Evolutionary conservation across 2,113 vertebrate species (phyloP).

Genomic region (Oreotragus oreotragus): DNA sequence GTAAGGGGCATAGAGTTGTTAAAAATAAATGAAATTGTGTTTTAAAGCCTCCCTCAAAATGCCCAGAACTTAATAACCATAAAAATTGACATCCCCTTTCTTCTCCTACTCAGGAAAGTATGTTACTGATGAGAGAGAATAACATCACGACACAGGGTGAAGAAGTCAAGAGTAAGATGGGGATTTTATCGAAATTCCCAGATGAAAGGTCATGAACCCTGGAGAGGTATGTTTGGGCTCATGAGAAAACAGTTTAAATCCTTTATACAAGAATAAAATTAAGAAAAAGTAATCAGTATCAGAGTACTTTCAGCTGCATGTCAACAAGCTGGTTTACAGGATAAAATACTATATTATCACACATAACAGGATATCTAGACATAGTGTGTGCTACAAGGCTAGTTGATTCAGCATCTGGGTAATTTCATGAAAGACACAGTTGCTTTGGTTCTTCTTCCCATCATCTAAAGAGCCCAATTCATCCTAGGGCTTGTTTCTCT

Average conservation of each 20-base stretch:
- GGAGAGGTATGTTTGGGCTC: background rate
- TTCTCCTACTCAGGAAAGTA: background rate
- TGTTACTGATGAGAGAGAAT: background rate
- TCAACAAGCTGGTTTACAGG: background rate
- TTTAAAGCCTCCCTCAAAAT: slow-evolving; percentile 1
- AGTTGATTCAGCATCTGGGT: background rate
- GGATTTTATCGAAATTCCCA: slow-evolving; percentile 13
- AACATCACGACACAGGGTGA: background rate
- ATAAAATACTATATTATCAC: background rate
- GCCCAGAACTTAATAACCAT: background rate
- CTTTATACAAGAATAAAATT: slow-evolving; percentile 13
- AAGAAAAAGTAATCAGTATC: slow-evolving; percentile 7
- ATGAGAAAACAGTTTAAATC: background rate
- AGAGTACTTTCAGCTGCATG: background rate
- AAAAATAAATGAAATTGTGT: background rate
- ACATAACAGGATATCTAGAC: background rate
- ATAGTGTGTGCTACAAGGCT: background rate
- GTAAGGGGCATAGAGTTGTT: background rate
- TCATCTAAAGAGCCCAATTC: background rate
- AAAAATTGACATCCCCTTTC: background rate
- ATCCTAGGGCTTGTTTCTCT: background rate
- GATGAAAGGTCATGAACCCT: background rate
- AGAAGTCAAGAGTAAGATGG: background rate
- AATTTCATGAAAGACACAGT: background rate
- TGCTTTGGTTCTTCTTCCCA: background rate